Evolutionary conservation across 2,113 vertebrate species (phyloP).

Genomic region (Probosciger aterrimus): DNA sequence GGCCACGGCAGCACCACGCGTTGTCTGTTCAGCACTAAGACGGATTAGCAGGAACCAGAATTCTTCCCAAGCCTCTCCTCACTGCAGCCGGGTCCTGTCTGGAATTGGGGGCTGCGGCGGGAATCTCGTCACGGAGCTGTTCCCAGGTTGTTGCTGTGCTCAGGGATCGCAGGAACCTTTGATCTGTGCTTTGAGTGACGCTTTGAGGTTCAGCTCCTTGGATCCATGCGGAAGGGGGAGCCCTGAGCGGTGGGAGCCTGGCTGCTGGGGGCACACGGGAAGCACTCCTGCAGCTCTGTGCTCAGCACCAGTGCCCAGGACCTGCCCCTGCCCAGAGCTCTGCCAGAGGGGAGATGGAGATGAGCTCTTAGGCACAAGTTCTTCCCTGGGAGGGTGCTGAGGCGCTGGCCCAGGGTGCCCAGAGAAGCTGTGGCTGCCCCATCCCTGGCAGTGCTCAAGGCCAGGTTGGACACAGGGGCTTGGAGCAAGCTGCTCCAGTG

Average conservation of each 20-base stretch:
- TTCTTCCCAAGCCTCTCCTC: neutral
- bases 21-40: accelerated
- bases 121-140: neutral
- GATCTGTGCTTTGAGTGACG: neutral
- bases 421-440: too few relatives aligned
- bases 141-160: neutral
- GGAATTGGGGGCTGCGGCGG: neutral
- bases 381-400: neutral
- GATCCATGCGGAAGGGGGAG: neutral
- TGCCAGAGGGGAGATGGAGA: too few relatives aligned
- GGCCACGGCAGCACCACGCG: neutral
- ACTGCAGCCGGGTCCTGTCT: neutral
- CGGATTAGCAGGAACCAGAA: accelerated
- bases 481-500: neutral
- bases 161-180: neutral
- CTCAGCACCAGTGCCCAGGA: neutral
- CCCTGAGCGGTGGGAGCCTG: neutral
- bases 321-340: neutral
- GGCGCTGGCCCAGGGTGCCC: neutral
- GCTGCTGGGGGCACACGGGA: neutral
- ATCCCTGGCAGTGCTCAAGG: too few relatives aligned
- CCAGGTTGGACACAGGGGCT: neutral
- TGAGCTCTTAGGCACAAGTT: neutral
- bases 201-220: neutral
- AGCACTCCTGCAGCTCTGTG: too few relatives aligned